These are phyloP conservation scores for Paragorgia papillata DNA, from an alignment of 92 coral and sea anemone species.

Conservation along the genomic window DNA sequence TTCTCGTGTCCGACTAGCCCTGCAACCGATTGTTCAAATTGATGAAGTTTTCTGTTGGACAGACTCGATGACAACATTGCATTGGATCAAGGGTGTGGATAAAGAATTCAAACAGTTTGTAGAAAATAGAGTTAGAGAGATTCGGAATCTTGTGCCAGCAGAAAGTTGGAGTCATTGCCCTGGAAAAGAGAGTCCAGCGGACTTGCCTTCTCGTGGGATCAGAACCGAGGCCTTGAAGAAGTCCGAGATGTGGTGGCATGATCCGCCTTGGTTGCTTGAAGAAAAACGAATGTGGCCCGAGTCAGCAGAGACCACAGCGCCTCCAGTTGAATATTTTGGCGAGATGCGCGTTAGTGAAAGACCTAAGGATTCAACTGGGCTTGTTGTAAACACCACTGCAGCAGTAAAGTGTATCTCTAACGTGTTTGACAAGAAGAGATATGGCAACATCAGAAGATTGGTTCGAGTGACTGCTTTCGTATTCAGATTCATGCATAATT, in stretches of 20 bases:
- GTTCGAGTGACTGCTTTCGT: conserved; percentile 20
- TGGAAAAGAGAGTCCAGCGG: conserved; percentile 33
- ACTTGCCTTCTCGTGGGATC: conserved; percentile 17
- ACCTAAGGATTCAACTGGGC: too few relatives aligned
- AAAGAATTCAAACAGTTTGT: conserved; percentile 42
- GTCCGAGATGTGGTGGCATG: conserved; percentile 19
- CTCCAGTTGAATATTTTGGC: too few relatives aligned
- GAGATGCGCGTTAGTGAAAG: too few relatives aligned
- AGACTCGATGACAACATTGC: conserved; percentile 27
- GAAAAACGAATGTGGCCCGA: not conserved
- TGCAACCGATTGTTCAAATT: not conserved
- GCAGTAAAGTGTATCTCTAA: not conserved
- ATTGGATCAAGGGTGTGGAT: conserved; percentile 22
- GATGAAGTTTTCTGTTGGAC: conserved; percentile 15
- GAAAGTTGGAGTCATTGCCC: not conserved
- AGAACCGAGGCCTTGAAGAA: not conserved
- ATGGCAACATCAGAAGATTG: not conserved
- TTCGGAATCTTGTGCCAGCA: not conserved
- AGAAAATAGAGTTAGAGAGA: conserved; percentile 31
- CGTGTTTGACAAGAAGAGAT: too few relatives aligned
- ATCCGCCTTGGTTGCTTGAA: conserved; percentile 27
- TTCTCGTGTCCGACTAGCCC: not conserved
- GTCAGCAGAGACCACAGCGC: conserved; percentile 1
- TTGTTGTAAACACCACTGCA: too few relatives aligned
- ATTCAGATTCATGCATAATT: conserved; percentile 6